These are phyloP conservation scores for Odontocolon sp. DNA, from an alignment of 2,888 invertebrate genomes.

Conservation along the genomic window DNA sequence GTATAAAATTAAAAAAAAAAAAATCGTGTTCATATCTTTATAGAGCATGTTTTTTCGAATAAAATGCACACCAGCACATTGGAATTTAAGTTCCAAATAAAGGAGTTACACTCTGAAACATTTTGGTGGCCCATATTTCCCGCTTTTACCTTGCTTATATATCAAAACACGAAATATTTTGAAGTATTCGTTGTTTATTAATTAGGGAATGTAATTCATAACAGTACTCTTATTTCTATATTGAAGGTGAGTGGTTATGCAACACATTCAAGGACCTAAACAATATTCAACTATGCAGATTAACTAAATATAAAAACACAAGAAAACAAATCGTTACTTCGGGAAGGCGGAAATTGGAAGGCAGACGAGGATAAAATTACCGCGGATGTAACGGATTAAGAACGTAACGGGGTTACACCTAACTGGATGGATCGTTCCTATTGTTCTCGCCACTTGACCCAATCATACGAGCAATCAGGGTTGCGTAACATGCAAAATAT, in stretches of 20 bases:
- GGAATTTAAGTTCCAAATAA: no score
- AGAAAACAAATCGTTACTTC: neutral
- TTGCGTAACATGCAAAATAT: slow-evolving; percentile 74
- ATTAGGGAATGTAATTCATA: no score
- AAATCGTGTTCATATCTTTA: no score
- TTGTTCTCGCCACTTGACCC: slow-evolving; percentile 78
- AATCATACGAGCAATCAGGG: slow-evolving; percentile 74
- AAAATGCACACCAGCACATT: no score
- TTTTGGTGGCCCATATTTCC: no score
- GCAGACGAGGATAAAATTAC: slow-evolving; percentile 52
- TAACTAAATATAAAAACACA: neutral
- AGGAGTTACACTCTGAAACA: no score
- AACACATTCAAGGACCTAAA: neutral
- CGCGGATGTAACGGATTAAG: slow-evolving; percentile 67
- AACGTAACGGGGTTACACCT: slow-evolving; percentile 71
- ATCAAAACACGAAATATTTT: no score
- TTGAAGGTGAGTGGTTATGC: neutral
- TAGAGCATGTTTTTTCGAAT: no score
- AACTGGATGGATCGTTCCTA: slow-evolving; percentile 68
- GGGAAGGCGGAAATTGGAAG: slow-evolving; percentile 20
- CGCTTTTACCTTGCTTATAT: no score
- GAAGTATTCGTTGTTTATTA: no score
- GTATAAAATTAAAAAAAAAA: no score
- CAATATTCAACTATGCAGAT: no score
- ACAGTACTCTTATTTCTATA: neutral